Evolutionary conservation across 2,797 vertebrate genomes (phyloP), one percentile per base, ranked within the genome.

Genomic region (Coregonus suidteri): DNA sequence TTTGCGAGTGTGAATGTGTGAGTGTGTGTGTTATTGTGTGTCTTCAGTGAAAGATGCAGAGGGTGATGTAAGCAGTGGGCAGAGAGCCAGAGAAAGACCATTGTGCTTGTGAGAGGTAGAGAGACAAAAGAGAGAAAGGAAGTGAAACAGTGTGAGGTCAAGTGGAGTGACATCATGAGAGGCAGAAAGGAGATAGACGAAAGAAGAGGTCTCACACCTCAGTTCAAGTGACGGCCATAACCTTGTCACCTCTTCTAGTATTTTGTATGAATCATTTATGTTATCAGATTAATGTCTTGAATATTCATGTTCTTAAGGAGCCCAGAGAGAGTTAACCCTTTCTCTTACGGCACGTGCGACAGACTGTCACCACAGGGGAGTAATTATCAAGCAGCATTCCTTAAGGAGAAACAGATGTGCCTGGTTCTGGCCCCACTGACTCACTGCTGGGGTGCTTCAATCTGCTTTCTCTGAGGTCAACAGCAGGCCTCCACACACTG

Each of bases 391-490:
- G 56, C 25, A 56, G 62, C 80, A 78, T 81, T 81, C 76, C 68
- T 75, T 20, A 75, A 75, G 72, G 64, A 73, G 59, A 69, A 82
- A 59, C 76, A 74, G 62, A 67, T 78, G 53, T 71, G 56, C 59
- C 56, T 31, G 65, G 31, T 35, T 35, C 20, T 56, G 34, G 35
- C 31, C 71, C 88, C 83, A 72, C 65, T 64, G 59, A 11, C 41
- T 34, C 84, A 75, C 59, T 88, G 81, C 81, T 59, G 88, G 82
- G 79, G 82, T 81, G 85, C 62, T 31, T 25, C 59, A 25, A 6
- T 64, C 11, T 64, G n/a, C 59, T 64, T 20, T 64, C 83, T 75
- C 18, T 37, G 64, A 74, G 16, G 87, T 79, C 82, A 84, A 80
- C 69, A 37, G 75, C 71, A 30, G 51, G 71, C 53, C 41, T 53